Base-by-base conservation (phyloP, 1,140 invertebrate genomes). In the Oppia nitens region DNA sequence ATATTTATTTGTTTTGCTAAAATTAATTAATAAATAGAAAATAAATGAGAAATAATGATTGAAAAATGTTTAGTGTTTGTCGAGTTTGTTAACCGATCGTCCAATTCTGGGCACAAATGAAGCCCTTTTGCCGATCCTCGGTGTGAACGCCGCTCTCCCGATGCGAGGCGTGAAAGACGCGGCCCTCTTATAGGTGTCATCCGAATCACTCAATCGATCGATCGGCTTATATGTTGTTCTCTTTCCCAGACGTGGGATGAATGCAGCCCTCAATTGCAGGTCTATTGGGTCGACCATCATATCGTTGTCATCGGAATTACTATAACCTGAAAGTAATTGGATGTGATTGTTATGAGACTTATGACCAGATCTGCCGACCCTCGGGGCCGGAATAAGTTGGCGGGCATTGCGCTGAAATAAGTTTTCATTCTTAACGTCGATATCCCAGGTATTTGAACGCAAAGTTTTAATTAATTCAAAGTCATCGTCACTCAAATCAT, bases 131-230 rank as follows among this genome's bases (percentile, higher is more conserved):
- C 62, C 62, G 21, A 63, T 62, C 29, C 62, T 51, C 3, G 62
- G 62, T 24, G 62, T 61, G 53, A 63, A 63, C 3, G 60, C 62
- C 9, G 62, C 60, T 11, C 62, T 45, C 9, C 62, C 62, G 25
- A 63, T 63, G 23, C 62, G 61, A 21, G 62, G 62, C 20, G 62
- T 62, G 53, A 63, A 63, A 14, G 62, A 32, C 6, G 58, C 48
- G 11, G 60, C 61, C 40, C 61, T 48, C 27, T 63, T 64, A 47
- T 32, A 45, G 53, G 4, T 21, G 11, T 56, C 55, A 20, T 11
- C 6, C 11, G 21, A 24, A 9, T 27, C n/a, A 53, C 11, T 53
- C 20, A 3, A 54, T 20, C 6, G 17, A 40, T 56, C 53, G 1
- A 40, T 28, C 4, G 27, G 28, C 20, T 24, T 27, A 54, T 50